A percentile compares a stretch with the other conserved stretches of the same genome.
These are phyloP conservation scores for Chrysolina haemoptera DNA, from an alignment of 2,888 invertebrate species.

Conservation along the genomic window DNA sequence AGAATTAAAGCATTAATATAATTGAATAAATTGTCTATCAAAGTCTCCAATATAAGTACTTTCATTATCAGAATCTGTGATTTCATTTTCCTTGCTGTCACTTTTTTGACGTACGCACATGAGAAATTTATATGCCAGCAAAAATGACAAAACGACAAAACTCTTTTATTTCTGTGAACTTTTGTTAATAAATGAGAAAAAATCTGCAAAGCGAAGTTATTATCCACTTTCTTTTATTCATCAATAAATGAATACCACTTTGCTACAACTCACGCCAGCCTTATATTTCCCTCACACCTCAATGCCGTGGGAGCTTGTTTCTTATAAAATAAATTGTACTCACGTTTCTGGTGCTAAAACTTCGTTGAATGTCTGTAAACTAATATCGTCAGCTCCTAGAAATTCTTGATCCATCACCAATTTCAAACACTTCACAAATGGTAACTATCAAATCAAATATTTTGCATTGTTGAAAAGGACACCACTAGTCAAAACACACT, in stretches of 20 bases:
- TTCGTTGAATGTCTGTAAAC: conserved; percentile 43
- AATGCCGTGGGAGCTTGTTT: too few species aligned
- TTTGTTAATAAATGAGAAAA: conserved; percentile 1
- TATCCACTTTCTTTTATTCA: conserved; percentile 8
- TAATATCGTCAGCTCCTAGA: conserved; percentile 45
- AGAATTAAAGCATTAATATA: too few species aligned
- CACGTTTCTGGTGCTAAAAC: conserved; percentile 43
- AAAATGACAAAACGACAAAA: background rate
- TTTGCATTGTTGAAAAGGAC: conserved; percentile 30
- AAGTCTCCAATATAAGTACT: too few species aligned
- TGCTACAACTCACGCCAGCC: background rate
- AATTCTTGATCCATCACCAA: conserved; percentile 43
- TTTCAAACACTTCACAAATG: background rate
- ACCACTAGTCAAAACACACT: conserved; percentile 28
- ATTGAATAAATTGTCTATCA: too few species aligned
- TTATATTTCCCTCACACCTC: background rate
- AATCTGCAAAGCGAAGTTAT: background rate
- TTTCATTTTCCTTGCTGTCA: background rate
- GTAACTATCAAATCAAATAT: background rate
- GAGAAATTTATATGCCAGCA: too few species aligned
- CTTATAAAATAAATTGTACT: conserved; percentile 4
- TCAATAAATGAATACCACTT: conserved; percentile 11
- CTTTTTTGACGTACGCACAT: background rate
- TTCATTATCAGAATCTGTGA: too few species aligned
- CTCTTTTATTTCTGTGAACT: background rate